Conservation (phyloP, 1,140 invertebrate genomes). For the Drosophila biarmipes region DNA sequence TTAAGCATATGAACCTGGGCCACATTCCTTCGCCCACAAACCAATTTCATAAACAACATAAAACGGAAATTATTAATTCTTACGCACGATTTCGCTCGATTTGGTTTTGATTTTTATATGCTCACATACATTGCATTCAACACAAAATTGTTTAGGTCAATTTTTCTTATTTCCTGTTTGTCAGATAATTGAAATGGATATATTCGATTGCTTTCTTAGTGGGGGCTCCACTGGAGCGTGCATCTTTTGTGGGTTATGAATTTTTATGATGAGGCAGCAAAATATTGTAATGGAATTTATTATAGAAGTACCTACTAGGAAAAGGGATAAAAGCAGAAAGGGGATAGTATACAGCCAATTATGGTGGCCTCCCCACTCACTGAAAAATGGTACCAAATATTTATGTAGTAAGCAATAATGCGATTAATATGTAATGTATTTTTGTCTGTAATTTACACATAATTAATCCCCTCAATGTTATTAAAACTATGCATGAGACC, state of each 20-base stretch:
- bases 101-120: slow-evolving; percentile 78
- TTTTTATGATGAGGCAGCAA: slow-evolving; percentile 59
- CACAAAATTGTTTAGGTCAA: slow-evolving; percentile 26
- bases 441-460: slow-evolving; percentile 67
- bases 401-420: slow-evolving; percentile 31
- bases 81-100: slow-evolving; percentile 76
- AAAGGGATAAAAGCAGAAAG: slow-evolving; percentile 1
- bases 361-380: not conserved
- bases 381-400: slow-evolving; percentile 9
- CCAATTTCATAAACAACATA: slow-evolving; percentile 16
- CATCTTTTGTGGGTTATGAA: slow-evolving; percentile 64
- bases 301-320: slow-evolving; percentile 28
- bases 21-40: not conserved
- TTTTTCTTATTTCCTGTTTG: slow-evolving; percentile 32
- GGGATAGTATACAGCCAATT: not conserved
- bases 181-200: slow-evolving; percentile 71
- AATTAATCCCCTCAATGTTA: slow-evolving; percentile 58
- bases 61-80: slow-evolving; percentile 78
- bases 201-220: slow-evolving; percentile 21
- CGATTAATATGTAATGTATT: slow-evolving; percentile 68
- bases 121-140: slow-evolving; percentile 37
- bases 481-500: slow-evolving; percentile 36
- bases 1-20: slow-evolving; percentile 17
- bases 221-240: slow-evolving; percentile 41
- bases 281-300: slow-evolving; percentile 65